These are phyloP conservation scores for Drosophila suboccidentalis DNA, from an alignment of 2,888 invertebrate species.

Conservation along the genomic window DNA sequence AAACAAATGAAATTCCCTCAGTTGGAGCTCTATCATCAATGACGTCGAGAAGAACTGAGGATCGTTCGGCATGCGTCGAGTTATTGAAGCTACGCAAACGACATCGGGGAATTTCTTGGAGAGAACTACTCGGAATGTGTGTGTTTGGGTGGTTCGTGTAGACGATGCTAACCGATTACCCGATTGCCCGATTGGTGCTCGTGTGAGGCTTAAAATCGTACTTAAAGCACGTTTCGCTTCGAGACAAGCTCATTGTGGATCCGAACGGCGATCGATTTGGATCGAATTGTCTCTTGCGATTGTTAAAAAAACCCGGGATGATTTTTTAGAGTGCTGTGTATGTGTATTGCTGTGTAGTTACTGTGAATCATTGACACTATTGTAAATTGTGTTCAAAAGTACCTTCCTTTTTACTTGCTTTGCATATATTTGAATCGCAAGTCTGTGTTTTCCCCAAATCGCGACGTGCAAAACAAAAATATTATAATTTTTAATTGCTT, in stretches of 20 bases:
- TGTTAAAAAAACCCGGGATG: not conserved
- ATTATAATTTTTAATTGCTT: conserved; percentile 26
- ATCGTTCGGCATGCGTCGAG: conserved; percentile 2
- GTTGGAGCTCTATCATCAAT: conserved; percentile 9
- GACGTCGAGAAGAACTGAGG: conserved; percentile 10
- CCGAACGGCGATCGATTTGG: conserved; percentile 27
- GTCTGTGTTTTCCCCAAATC: conserved; percentile 9
- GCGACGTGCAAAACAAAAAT: not conserved
- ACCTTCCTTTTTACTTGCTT: conserved; percentile 6
- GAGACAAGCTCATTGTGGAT: conserved; percentile 40
- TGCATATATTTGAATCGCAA: conserved; percentile 13
- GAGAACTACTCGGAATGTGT: not conserved
- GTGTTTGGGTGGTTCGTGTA: not conserved
- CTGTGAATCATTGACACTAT: conserved; percentile 28
- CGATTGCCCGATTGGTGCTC: conserved; percentile 16
- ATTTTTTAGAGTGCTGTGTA: conserved; percentile 19
- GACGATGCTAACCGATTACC: conserved; percentile 13
- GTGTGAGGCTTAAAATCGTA: conserved; percentile 28
- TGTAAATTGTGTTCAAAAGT: conserved; percentile 6
- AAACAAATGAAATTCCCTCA: conserved; percentile 8
- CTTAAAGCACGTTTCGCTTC: conserved; percentile 43
- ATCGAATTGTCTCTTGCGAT: not conserved
- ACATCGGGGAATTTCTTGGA: conserved; percentile 39
- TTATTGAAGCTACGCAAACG: conserved; percentile 2
- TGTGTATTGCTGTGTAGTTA: conserved; percentile 25